Conservation (phyloP, 2,113 vertebrate genomes). For the Prietella phreatophila region DNA sequence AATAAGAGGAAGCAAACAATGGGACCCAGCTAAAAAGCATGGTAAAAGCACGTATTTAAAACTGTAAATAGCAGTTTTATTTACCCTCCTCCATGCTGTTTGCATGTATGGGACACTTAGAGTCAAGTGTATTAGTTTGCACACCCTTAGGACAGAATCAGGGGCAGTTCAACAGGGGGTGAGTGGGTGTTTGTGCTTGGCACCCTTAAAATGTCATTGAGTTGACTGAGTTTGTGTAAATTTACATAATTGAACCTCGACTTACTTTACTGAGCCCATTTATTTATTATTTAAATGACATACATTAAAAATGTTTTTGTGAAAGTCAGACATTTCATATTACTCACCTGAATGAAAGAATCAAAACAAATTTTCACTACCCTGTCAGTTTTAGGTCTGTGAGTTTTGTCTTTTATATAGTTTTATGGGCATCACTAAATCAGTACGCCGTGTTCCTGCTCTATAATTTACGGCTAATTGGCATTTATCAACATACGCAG, state of each 20-base stretch:
- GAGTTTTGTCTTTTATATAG: background rate
- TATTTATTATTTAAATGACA: background rate
- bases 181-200: too few species aligned
- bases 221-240: background rate
- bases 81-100: background rate
- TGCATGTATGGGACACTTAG: background rate
- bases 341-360: background rate
- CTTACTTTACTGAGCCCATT: background rate
- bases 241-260: background rate
- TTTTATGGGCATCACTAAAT: background rate
- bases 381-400: background rate
- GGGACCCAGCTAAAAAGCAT: background rate
- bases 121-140: background rate
- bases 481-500: background rate
- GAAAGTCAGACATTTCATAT: background rate
- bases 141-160: background rate
- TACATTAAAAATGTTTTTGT: background rate
- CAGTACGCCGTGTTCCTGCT: background rate
- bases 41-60: background rate
- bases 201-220: background rate
- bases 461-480: background rate
- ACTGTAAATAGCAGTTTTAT: background rate
- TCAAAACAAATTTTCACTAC: background rate
- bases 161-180: background rate
- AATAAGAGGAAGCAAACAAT: background rate